These are phyloP conservation scores for Melanotus villosus DNA, from an alignment of 2,888 invertebrate genomes.

Conservation along the genomic window DNA sequence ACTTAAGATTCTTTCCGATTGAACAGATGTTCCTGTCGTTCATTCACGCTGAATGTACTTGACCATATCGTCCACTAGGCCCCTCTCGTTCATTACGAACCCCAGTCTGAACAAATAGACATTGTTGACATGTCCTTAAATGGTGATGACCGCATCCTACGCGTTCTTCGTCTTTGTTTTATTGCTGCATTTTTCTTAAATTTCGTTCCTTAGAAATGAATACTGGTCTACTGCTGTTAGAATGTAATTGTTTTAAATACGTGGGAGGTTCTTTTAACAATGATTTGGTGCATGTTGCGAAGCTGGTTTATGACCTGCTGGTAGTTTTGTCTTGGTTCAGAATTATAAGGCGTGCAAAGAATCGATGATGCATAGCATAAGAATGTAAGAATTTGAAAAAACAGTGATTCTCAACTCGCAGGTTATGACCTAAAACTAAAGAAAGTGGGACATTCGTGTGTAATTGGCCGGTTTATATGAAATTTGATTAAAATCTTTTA, in stretches of 20 bases:
- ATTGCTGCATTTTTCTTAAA: conserved; percentile 10
- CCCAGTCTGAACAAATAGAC: conserved; percentile 3
- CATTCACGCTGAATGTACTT: conserved; percentile 31
- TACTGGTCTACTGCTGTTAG: not conserved
- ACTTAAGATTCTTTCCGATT: conserved; percentile 5
- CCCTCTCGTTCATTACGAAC: conserved; percentile 3
- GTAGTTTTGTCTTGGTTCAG: too few relatives aligned
- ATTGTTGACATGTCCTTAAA: conserved; percentile 42
- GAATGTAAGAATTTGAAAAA: too few relatives aligned
- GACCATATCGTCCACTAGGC: conserved; percentile 16
- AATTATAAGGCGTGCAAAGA: too few relatives aligned
- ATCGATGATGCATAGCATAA: too few relatives aligned
- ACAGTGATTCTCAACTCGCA: too few relatives aligned
- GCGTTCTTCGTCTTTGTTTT: conserved; percentile 17
- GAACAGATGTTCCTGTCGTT: conserved; percentile 24
- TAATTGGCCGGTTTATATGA: too few relatives aligned
- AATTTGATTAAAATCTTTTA: too few relatives aligned
- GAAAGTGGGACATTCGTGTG: too few relatives aligned
- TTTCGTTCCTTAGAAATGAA: not conserved
- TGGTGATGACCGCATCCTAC: conserved; percentile 41
- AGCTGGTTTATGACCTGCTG: not conserved
- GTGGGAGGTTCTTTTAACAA: not conserved
- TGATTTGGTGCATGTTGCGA: not conserved
- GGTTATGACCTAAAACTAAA: not conserved
- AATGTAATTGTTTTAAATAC: not conserved